Evolutionary conservation across 2,797 vertebrate species (phyloP), one percentile per base, ranked within the genome.

Genomic region (Eutrigla gurnardus): DNA sequence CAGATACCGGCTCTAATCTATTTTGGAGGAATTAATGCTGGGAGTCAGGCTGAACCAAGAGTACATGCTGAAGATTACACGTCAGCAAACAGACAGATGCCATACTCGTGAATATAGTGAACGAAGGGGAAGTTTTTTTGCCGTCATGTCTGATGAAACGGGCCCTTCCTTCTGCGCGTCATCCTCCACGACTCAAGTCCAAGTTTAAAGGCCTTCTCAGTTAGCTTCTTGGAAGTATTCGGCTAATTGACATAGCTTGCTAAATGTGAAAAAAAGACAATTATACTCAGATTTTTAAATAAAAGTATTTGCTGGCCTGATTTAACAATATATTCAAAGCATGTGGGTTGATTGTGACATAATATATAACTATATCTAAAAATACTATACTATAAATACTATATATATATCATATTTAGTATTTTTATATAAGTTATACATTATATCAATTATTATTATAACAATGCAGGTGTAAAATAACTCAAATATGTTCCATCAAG

Each of bases 1-100:
- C 59, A 91, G 91, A 92, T 82, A 87, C 49, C 13, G 46, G 37
- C 89, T 75, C 73, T 93, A 89, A 93, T 92, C 89, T 87, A 75
- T 89, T 93, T 93, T 91, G 65, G 65, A 85, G 73, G 77, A 85
- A 85, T 87, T 89, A 87, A 84, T 86, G 84, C 78, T 71, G 62
- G 32, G 63, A 83, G 66, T 68, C 52, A 36, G 78, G 59, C 78
- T 70, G 69, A 74, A 77, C 64, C 60, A 66, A 55, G 42, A 77
- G 74, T 8, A 35, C 62, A 45, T 5, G 67, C 61, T 62, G 60
- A 77, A 77, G 65, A 83, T 72, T 57, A 65, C 49, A 49, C 61
- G 78, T 78, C 73, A 83, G 82, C 69, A 77, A 70, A 75, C 37
- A 65, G 58, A 66, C 73, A 71, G 39, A 75, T 39, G 66, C 49